A percentile compares a stretch with the other conserved stretches of the same genome.
These are phyloP conservation scores for Neostethus bicornis DNA, from an alignment of 2,797 vertebrate species.

Conservation along the genomic window DNA sequence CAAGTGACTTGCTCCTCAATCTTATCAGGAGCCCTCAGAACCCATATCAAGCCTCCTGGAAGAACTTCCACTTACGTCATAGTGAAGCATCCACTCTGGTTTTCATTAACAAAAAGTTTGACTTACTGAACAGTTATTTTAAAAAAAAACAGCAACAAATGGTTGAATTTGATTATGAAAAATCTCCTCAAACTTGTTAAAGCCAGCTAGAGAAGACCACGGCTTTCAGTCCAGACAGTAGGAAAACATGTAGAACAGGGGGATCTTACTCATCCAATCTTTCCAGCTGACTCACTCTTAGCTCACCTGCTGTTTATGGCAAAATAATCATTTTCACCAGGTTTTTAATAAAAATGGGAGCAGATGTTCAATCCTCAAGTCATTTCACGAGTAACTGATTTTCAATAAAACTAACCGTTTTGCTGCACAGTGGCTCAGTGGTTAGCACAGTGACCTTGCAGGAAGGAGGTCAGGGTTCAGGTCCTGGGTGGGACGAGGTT, in stretches of 20 bases:
- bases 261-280: conserved; percentile 27
- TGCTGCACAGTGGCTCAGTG: no score
- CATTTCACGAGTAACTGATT: conserved; percentile 1
- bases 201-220: conserved; percentile 30
- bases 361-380: conserved; percentile 4
- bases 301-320: conserved; percentile 32
- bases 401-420: conserved; percentile 1
- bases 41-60: conserved; percentile 47
- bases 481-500: no score
- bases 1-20: conserved; percentile 47
- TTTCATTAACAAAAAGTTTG: conserved; percentile 20
- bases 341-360: conserved; percentile 4
- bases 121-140: neutral
- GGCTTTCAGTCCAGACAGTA: conserved; percentile 35
- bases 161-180: neutral
- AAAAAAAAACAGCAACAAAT: neutral
- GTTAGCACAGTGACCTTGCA: no score
- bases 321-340: conserved; percentile 10
- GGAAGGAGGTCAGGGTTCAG: no score
- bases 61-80: conserved; percentile 66
- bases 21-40: conserved; percentile 65
- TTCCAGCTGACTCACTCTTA: conserved; percentile 31
- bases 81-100: conserved; percentile 9
- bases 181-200: neutral
- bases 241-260: conserved; percentile 34